A percentile compares a stretch with the other conserved stretches of the same genome.
These are phyloP conservation scores for Actinostola sp. DNA, from an alignment of 92 coral and sea anemone genomes.

Conservation along the genomic window DNA sequence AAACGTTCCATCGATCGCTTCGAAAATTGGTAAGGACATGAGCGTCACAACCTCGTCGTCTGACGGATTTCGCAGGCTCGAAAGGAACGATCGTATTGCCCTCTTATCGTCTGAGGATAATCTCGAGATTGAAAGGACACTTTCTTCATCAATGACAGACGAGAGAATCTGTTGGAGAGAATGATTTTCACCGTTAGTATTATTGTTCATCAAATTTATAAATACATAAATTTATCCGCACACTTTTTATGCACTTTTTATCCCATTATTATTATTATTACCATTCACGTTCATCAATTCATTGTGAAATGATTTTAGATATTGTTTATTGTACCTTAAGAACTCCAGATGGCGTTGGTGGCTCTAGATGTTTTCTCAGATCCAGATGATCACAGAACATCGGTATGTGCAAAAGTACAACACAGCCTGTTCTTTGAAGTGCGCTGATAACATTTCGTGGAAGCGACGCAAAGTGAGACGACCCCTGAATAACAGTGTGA, in stretches of 20 bases:
- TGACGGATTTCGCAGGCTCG: conserved; percentile 82
- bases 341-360: conserved; percentile 95
- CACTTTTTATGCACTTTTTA: too few relatives aligned
- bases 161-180: conserved; percentile 45
- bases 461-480: conserved; percentile 84
- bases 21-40: conserved; percentile 87
- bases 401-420: conserved; percentile 76
- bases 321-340: conserved; percentile 74
- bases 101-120: conserved; percentile 73
- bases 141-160: conserved; percentile 56
- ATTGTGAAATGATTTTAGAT: too few relatives aligned
- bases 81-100: conserved; percentile 76
- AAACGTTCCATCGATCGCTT: conserved; percentile 80
- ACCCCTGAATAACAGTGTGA: conserved; percentile 75
- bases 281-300: too few relatives aligned
- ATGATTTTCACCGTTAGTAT: too few relatives aligned
- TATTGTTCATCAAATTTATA: too few relatives aligned
- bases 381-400: conserved; percentile 88
- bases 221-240: too few relatives aligned
- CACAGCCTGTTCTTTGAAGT: conserved; percentile 80
- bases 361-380: conserved; percentile 75
- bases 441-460: conserved; percentile 76
- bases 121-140: conserved; percentile 28
- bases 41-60: conserved; percentile 82
- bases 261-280: too few relatives aligned